Conservation (phyloP, 2,113 vertebrate genomes). For the Rhagologus leucostigma region DNA sequence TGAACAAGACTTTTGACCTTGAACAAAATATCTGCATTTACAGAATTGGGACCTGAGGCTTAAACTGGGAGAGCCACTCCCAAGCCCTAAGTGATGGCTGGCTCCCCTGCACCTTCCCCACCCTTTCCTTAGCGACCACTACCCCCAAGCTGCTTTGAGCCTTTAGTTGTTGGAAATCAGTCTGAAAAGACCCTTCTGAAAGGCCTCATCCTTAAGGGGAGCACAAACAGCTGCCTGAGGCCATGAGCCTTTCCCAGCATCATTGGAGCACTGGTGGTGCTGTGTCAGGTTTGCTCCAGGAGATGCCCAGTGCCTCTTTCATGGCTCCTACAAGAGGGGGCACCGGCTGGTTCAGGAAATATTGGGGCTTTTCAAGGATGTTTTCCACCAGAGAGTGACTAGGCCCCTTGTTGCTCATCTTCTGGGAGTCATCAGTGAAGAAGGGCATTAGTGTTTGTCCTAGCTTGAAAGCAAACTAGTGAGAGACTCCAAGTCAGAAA, state of each 20-base stretch:
- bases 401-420: neutral
- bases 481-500: no score
- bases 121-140: neutral
- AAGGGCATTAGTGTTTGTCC: accelerated
- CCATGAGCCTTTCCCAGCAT: neutral
- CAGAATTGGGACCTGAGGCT: neutral
- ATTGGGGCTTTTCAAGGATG: neutral
- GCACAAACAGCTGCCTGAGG: neutral
- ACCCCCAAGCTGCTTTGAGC: neutral
- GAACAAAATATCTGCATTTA: neutral
- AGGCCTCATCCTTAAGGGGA: neutral
- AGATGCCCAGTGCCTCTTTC: neutral
- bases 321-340: neutral
- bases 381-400: neutral
- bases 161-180: neutral
- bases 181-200: neutral
- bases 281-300: neutral
- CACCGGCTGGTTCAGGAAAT: accelerated
- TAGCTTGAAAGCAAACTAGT: no score
- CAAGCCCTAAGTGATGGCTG: neutral
- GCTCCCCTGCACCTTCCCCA: neutral
- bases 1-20: neutral
- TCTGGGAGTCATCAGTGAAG: neutral
- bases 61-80: neutral
- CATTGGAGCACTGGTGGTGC: neutral